Conservation (phyloP, 2,888 invertebrate genomes). For the Notodonta dromedarius region DNA sequence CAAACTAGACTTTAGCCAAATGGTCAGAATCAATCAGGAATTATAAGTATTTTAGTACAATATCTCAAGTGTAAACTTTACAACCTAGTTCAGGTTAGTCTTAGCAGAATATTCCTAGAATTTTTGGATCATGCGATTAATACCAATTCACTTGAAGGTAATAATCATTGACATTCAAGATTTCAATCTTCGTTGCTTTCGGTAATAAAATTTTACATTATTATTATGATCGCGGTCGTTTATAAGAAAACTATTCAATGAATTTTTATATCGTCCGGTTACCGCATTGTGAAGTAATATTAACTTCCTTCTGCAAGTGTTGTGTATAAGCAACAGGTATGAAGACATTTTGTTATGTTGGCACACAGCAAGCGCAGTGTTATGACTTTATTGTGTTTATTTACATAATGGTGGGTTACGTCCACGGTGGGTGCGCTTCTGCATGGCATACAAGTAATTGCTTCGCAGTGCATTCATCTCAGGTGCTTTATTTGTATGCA, state of each 20-base stretch:
- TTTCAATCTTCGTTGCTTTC: neutral
- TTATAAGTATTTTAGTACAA: too few species aligned
- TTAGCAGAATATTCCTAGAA: too few species aligned
- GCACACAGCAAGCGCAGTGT: constrained; percentile 11
- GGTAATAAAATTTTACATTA: neutral
- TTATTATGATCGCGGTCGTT: neutral
- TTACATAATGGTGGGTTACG: constrained; percentile 33
- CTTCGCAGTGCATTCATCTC: neutral
- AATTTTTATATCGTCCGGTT: constrained; percentile 1
- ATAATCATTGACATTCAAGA: too few species aligned
- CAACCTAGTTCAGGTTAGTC: too few species aligned
- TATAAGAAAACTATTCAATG: constrained; percentile 10
- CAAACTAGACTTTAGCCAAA: too few species aligned
- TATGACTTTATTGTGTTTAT: constrained; percentile 25
- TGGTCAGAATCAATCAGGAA: too few species aligned
- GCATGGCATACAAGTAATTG: neutral
- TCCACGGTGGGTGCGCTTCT: constrained; percentile 14
- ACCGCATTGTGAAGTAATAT: neutral
- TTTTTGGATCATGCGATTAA: too few species aligned
- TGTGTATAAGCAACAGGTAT: constrained; percentile 1
- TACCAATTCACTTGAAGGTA: too few species aligned
- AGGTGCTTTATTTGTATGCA: neutral
- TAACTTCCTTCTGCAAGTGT: neutral
- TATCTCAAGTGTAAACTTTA: too few species aligned
- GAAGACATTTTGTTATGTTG: constrained; percentile 6